phyloP scores from a whole-genome alignment of 2,888 invertebrate species.

The Aphidoletes aphidimyza region DNA sequence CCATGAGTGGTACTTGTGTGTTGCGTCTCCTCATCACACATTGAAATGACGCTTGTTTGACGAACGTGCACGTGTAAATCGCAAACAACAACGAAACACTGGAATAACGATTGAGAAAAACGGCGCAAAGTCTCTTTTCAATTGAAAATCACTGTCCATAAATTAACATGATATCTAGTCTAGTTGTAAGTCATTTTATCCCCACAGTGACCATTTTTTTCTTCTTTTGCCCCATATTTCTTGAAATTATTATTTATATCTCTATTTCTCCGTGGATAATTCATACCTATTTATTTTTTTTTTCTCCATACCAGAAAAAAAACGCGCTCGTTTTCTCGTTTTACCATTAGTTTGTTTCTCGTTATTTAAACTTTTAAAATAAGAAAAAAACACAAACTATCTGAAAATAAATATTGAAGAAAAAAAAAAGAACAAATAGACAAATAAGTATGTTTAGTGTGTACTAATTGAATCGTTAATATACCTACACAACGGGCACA shows the following conservation, averaged over 20 bases:
- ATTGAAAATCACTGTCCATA: constrained; percentile 10
- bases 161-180: constrained; percentile 3
- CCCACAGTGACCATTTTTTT: neutral
- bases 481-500: constrained; percentile 9
- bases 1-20: neutral
- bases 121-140: neutral
- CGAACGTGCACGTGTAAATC: constrained; percentile 6
- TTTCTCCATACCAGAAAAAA: neutral
- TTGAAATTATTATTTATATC: constrained; percentile 19
- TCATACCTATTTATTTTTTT: neutral
- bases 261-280: neutral
- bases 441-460: constrained; percentile 52
- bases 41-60: neutral
- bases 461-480: constrained; percentile 52
- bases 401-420: neutral
- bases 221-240: constrained; percentile 24
- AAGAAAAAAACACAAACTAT: neutral
- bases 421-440: constrained; percentile 40
- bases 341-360: neutral
- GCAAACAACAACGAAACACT: constrained; percentile 1
- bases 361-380: neutral
- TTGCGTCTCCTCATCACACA: neutral
- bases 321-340: neutral
- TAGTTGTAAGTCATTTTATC: neutral
- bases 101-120: too few species aligned